These are phyloP conservation scores for Plagiodera versicolora DNA, from an alignment of 2,888 invertebrate species.

Conservation along the genomic window DNA sequence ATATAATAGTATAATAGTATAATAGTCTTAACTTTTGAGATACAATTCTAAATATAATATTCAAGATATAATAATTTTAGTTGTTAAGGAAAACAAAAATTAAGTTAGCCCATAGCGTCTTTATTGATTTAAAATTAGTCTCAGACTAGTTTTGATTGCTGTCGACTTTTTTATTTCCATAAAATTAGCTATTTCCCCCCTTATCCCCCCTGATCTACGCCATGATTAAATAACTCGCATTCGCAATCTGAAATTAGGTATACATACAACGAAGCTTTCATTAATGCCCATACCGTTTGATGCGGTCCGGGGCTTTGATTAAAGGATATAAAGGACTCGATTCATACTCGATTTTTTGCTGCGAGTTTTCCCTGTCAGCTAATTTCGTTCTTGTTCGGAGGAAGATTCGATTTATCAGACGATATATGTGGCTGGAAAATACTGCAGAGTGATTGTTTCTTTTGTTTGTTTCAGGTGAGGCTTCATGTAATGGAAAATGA, in stretches of 20 bases:
- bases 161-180: no score
- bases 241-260: neutral
- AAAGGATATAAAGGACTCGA: slow-evolving; percentile 28
- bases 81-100: no score
- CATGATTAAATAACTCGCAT: no score
- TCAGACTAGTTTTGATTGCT: no score
- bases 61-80: no score
- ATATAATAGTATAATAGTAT: no score
- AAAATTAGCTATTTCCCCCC: no score
- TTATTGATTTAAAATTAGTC: no score
- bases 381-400: slow-evolving; percentile 20
- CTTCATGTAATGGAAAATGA: neutral
- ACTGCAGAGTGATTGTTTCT: neutral
- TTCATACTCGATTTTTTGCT: slow-evolving; percentile 19
- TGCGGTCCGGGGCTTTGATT: slow-evolving; percentile 31
- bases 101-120: no score
- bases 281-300: slow-evolving; percentile 26
- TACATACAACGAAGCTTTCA: slow-evolving; percentile 19
- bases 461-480: slow-evolving; percentile 12
- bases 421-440: slow-evolving; percentile 6
- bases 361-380: slow-evolving; percentile 14
- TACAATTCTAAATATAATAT: no score
- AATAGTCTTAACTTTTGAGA: no score
- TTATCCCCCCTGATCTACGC: no score
- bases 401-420: slow-evolving; percentile 4